These are phyloP conservation scores for Dendroctonus ponderosae DNA, from an alignment of 1,140 invertebrate genomes.

Conservation along the genomic window DNA sequence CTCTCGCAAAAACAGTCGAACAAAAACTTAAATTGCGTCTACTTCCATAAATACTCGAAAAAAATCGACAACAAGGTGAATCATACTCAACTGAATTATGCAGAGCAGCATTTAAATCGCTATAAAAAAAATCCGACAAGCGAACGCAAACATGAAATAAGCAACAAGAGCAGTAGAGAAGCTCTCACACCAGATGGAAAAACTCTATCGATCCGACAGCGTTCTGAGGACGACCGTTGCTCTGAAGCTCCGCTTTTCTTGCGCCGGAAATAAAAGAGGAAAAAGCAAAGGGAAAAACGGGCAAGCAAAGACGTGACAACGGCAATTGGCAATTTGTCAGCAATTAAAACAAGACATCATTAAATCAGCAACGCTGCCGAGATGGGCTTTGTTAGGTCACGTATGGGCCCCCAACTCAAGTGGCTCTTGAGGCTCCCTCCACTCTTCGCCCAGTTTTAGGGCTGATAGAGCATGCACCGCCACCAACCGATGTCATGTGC, in stretches of 20 bases:
- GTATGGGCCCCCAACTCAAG: conserved; percentile 43
- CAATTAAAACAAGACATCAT: conserved; percentile 54
- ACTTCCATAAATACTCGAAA: no score
- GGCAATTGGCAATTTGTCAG: conserved; percentile 53
- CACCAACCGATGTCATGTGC: conserved; percentile 6
- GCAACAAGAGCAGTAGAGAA: no score
- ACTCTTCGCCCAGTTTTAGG: conserved; percentile 6
- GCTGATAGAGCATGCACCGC: conserved; percentile 37
- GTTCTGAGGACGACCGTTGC: no score
- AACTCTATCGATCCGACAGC: no score
- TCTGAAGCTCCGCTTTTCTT: not conserved
- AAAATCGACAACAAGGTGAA: no score
- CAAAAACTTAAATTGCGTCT: no score
- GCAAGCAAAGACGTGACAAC: conserved; percentile 28
- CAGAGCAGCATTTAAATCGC: no score
- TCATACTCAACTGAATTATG: no score
- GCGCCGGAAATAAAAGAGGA: conserved; percentile 1
- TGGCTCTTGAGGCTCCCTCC: conserved; percentile 23
- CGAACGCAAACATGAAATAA: no score
- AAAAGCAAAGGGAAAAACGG: conserved; percentile 5
- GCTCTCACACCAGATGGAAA: no score
- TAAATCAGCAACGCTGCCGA: conserved; percentile 48
- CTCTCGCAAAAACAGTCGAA: no score
- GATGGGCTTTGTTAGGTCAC: conserved; percentile 52
- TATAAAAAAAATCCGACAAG: no score